Evolutionary conservation across 2,888 invertebrate species (phyloP).

Genomic region (Gasteruption jaculator): DNA sequence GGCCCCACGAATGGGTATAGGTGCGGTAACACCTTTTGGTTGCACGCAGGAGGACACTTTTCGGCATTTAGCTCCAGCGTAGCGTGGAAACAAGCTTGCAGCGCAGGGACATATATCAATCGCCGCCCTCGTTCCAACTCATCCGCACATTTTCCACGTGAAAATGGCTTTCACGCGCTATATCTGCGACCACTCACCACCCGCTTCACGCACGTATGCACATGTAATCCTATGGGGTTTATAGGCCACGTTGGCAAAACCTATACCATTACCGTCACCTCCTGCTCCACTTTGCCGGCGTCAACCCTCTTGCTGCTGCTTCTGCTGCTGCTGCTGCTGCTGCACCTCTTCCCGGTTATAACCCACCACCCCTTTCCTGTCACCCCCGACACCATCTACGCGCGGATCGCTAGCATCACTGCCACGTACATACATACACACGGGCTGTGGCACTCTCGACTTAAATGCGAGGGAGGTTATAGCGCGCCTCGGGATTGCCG

Average conservation of each 20-base stretch:
- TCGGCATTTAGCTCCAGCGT: conserved; percentile 1
- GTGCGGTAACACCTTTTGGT: conserved; percentile 29
- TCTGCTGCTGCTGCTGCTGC: conserved; percentile 10
- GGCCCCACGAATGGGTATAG: conserved; percentile 31
- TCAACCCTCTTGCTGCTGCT: conserved; percentile 9
- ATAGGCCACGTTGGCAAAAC: too few species aligned
- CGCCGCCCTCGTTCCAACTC: neutral
- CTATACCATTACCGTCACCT: conserved; percentile 11
- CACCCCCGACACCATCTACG: too few species aligned
- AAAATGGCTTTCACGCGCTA: conserved; percentile 1
- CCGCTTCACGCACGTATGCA: conserved; percentile 35
- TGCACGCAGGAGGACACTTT: conserved; percentile 7
- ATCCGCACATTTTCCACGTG: conserved; percentile 5
- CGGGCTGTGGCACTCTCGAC: too few species aligned
- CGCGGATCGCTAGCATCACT: too few species aligned
- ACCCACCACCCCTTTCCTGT: too few species aligned
- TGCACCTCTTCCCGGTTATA: too few species aligned
- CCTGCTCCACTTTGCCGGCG: conserved; percentile 3
- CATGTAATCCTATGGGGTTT: conserved; percentile 43
- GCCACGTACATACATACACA: too few species aligned
- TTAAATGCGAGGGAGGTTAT: too few species aligned
- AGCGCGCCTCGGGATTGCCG: too few species aligned
- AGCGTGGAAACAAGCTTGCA: too few species aligned
- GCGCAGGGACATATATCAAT: too few species aligned
- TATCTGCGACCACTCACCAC: conserved; percentile 27